These are phyloP conservation scores for Ictalurus furcatus DNA, from an alignment of 2,113 vertebrate species.

Conservation along the genomic window DNA sequence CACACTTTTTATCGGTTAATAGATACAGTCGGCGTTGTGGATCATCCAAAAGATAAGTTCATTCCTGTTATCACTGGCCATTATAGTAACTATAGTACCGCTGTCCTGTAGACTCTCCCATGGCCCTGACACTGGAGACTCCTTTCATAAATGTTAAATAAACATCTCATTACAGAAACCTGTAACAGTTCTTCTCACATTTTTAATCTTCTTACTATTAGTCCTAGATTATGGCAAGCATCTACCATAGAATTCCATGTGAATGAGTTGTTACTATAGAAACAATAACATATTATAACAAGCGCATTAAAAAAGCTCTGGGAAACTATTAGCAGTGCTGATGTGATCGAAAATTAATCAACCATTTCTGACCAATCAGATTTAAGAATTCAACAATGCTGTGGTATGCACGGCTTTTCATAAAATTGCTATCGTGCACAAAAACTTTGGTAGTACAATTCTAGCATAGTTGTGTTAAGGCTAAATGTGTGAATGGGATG, in stretches of 20 bases:
- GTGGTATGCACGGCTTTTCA: background rate
- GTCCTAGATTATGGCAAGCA: background rate
- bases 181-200: background rate
- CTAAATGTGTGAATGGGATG: background rate
- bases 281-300: background rate
- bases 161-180: background rate
- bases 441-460: background rate
- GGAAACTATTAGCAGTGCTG: background rate
- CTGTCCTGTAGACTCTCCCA: background rate
- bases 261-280: background rate
- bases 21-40: background rate
- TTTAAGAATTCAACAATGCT: background rate
- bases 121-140: background rate
- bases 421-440: background rate
- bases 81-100: background rate
- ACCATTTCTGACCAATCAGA: background rate
- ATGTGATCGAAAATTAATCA: background rate
- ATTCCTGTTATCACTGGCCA: background rate
- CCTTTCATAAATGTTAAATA: background rate
- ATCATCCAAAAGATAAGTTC: background rate
- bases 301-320: background rate
- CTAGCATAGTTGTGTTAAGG: background rate
- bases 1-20: background rate
- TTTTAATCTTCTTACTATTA: background rate
- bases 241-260: background rate